Base-by-base conservation (phyloP, 2,888 invertebrate genomes). In the Cloeon dipterum region DNA sequence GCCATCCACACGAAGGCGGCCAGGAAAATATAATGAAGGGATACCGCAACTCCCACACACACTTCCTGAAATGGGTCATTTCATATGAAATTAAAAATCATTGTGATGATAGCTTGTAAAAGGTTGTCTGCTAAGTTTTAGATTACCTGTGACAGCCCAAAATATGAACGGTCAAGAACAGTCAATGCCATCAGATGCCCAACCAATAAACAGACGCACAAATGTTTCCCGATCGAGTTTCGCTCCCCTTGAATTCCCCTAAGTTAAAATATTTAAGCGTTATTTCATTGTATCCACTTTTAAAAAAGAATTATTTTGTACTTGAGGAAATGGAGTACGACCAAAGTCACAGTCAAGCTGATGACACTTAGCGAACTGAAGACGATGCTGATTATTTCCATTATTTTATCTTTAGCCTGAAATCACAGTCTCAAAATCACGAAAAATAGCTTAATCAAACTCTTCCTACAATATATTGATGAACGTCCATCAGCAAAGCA, bases 141-240 rank as follows among this genome's bases (percentile, higher is more conserved):
- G 39, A 40, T 37, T 34, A 45, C 45, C 17, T 45, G 41, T 16
- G 40, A 32, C 4, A 46, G 32, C 18, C 45, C 37, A 18, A 45
- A 40, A 20, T 35, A 42, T 8, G 35, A 39, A 32, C 41, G 42
- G 39, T 47, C 47, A 13, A 47, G 39, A 14, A 46, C 41, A 14
- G 41, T 36, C 13, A 65, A 45, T 42, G 65, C 59, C 18, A 62
- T 45, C 19, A 62, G 45, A 44, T 66, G 62, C 3, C 61, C 62
- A 7, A 62, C 40, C 39, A 63, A 48, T 26, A 66, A 51, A 42
- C 57, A 58, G n/a, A 59, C 40, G 40, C 62, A 63, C 35, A 65
- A 49, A 44, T 66, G 62, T 42, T 62, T 59, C 47, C 65, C 65
- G 40, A 66, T 65, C 4, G 60, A 57, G 39, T 58, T 59, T n/a